Evolutionary conservation across 2,797 vertebrate genomes (phyloP).

Genomic region (Onychomys torridus): DNA sequence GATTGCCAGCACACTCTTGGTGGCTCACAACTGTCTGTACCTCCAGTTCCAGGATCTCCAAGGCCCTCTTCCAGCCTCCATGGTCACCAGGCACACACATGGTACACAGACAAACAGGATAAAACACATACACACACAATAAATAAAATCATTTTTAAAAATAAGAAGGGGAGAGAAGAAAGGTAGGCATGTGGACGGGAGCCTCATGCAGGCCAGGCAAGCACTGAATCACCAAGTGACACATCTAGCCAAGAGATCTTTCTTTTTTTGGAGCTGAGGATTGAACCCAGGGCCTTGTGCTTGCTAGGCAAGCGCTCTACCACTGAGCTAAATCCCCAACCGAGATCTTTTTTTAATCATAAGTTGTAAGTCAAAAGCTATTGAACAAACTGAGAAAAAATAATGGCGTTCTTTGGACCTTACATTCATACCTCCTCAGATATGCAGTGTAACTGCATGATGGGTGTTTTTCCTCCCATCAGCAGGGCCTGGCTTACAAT

Average conservation of each 20-base stretch:
- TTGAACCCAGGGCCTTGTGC: too few relatives aligned
- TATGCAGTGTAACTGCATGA: conserved; percentile 99
- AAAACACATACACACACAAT: not conserved
- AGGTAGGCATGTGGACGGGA: not conserved
- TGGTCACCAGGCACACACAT: not conserved
- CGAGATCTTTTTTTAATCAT: conserved; percentile 33
- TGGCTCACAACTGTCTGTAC: not conserved
- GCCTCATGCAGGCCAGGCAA: not conserved
- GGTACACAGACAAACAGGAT: not conserved
- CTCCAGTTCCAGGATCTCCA: not conserved
- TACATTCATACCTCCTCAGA: conserved; percentile 89
- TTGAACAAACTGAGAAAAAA: not conserved
- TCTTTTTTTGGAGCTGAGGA: too few relatives aligned
- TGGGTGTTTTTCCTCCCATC: conserved; percentile 99
- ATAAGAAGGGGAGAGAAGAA: not conserved
- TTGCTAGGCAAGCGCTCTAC: too few relatives aligned
- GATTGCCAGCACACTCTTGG: not conserved
- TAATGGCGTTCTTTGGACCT: conserved; percentile 71
- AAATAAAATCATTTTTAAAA: not conserved
- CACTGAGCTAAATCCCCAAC: too few relatives aligned
- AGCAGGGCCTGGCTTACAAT: conserved; percentile 98
- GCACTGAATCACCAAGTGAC: not conserved
- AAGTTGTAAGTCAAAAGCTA: conserved; percentile 26
- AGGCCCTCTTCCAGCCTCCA: not conserved
- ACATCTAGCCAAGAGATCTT: not conserved